Evolutionary conservation across 2,888 invertebrate genomes (phyloP).

Genomic region (Nebria salina): DNA sequence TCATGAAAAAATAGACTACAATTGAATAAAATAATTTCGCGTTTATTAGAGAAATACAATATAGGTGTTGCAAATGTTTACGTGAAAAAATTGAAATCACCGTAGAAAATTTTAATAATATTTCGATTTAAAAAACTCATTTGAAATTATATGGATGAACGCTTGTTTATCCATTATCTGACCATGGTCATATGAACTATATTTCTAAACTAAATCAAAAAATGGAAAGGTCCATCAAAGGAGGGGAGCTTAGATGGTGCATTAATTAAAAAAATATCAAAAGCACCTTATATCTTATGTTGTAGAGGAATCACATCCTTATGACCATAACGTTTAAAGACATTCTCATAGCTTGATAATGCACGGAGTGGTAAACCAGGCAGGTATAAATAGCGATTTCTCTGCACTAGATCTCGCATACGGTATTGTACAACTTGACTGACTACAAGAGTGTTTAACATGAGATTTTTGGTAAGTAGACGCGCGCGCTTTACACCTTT

Average conservation of each 20-base stretch:
- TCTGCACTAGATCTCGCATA: constrained; percentile 44
- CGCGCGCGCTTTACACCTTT: constrained; percentile 22
- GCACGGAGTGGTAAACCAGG: constrained; percentile 4
- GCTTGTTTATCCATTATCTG: background rate
- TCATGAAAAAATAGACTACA: too few relatives aligned
- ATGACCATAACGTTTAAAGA: background rate
- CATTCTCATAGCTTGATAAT: background rate
- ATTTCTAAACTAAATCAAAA: background rate
- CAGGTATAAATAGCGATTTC: constrained; percentile 43
- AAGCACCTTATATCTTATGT: constrained; percentile 21
- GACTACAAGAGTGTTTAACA: constrained; percentile 26
- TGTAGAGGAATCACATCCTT: constrained; percentile 3
- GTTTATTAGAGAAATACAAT: too few relatives aligned
- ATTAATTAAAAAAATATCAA: constrained; percentile 29
- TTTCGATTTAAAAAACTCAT: background rate
- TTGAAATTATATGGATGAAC: background rate
- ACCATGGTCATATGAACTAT: background rate
- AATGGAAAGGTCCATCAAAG: background rate
- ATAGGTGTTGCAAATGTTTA: too few relatives aligned
- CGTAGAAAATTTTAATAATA: background rate
- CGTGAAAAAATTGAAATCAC: background rate
- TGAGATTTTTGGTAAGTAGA: constrained; percentile 46
- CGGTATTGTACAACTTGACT: constrained; percentile 26
- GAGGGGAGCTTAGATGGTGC: constrained; percentile 10
- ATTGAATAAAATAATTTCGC: too few relatives aligned